Percentiles rank a stretch among this genome's conserved stretches.
phyloP scores from a whole-genome alignment of 2,797 vertebrate genomes.

The Squalus acanthias region DNA sequence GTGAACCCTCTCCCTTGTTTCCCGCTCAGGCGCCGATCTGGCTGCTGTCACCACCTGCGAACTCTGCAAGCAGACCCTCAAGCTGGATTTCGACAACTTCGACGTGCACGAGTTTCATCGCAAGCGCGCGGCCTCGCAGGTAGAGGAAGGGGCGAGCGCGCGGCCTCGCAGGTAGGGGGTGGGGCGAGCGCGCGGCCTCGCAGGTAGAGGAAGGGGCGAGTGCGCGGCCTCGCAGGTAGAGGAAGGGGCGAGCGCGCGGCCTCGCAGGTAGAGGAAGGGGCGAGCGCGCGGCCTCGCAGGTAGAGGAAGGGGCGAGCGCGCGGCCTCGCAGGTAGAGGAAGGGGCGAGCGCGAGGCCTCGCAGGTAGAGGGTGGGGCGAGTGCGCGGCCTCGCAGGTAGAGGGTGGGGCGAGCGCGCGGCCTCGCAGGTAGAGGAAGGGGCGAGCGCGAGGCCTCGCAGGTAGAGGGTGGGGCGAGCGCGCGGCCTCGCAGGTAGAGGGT shows the following conservation, averaged over 20 bases:
- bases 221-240: not conserved
- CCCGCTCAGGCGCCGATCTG: slow-evolving; percentile 50
- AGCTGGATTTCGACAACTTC: slow-evolving; percentile 46
- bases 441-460: too few relatives aligned
- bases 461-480: too few relatives aligned
- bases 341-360: too few relatives aligned
- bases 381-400: too few relatives aligned
- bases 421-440: too few relatives aligned
- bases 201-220: slow-evolving; percentile 38
- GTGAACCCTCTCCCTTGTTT: not conserved
- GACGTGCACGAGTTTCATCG: slow-evolving; percentile 48
- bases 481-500: too few relatives aligned
- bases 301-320: not conserved
- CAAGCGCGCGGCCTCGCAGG: slow-evolving; percentile 50
- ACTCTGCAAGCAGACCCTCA: slow-evolving; percentile 52
- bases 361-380: too few relatives aligned
- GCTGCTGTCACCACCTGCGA: slow-evolving; percentile 51
- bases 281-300: slow-evolving; percentile 24
- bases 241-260: slow-evolving; percentile 37
- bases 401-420: too few relatives aligned
- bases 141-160: slow-evolving; percentile 39
- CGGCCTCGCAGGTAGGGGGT: not conserved
- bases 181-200: slow-evolving; percentile 26
- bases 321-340: not conserved
- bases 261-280: slow-evolving; percentile 44